Evolutionary conservation across 1,140 invertebrate genomes (phyloP), one percentile per base, ranked within the genome.

Genomic region (Lordiphosa mommai): DNA sequence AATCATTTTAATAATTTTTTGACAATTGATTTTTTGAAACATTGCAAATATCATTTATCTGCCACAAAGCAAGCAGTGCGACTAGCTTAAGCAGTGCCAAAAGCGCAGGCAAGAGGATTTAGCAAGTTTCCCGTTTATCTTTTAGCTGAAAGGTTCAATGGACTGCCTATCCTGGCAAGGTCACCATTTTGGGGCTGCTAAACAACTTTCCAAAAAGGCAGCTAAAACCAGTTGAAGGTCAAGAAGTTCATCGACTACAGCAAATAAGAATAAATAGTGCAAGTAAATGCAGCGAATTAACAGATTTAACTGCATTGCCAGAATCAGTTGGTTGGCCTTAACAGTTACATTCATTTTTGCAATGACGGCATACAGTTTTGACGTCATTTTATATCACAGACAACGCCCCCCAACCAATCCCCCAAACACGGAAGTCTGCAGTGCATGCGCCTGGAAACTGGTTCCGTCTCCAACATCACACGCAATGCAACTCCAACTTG

Each of bases 171-270:
- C 8, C 9, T 6, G 27, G 38, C 56, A 80, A 80, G 76, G 76
- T 63, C 64, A 68, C 17, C 36, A 55, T 69, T 79, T 79, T 61
- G 70, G 40, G 51, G 46, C 72, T 57, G 52, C 46, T 14, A 60
- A 71, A 82, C 77, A 76, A 82, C 76, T 80, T 80, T 80, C 76
- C 13, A 82, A 80, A 65, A 64, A 43, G 43, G 53, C 47, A 29
- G 50, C 36, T 12, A 16, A 37, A 29, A 38, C 30, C 69, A 65
- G 33, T 41, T 30, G 53, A 59, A 67, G 63, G 74, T 52, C 61
- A 74, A 59, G 71, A 49, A 51, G 49, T 46, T 51, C 30, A 51
- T 44, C 43, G 14, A 16, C 20, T 1, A 36, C 44, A 4, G 29
- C 23, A 43, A 41, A 7, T 30, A 4, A 27, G 52, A 29, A 12